Evolutionary conservation across 2,888 invertebrate genomes (phyloP), one percentile per base, ranked within the genome.

Genomic region (Drosophila sordidula): DNA sequence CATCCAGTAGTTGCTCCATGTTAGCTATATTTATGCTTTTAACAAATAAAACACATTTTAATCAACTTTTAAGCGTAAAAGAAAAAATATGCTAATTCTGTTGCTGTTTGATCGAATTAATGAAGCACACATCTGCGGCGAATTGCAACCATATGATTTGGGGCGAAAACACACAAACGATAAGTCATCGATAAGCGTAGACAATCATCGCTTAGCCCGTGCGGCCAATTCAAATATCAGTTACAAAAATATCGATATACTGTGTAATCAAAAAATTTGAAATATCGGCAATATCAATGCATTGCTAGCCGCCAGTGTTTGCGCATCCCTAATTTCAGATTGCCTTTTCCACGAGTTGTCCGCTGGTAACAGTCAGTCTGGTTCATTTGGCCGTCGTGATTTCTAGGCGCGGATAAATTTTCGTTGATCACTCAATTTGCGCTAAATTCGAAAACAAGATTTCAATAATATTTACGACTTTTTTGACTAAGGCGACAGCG

Each of bases 351-450:
- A 59, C 36, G 18, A 58, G 59, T 47, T 46, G 67, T 32, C 50
- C 25, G 45, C 75, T 75, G 75, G 63, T 49, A 74, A 51, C 75
- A 69, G 51, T 69, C 75, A 75, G 75, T 75, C 80, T 76, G 76
- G 66, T 76, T 59, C 57, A 65, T 50, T 62, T 79, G 76, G 76
- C 80, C 76, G 76, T 76, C 76, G 76, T 79, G 76, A 75, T 62
- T 79, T 65, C 42, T 66, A 63, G 61, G 76, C 66, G 80, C 76
- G 80, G 76, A 75, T 66, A 29, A 54, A 55, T 55, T 75, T 51
- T 41, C 47, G 54, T 57, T 70, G 42, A 22, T 70, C 45, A 39
- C 8, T 58, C 41, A 34, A 34, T 72, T 77, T 77, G 77, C 77
- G 77, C 80, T 71, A 50, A 68, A 77, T 76, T 77, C 73, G 73